Evolutionary conservation across 2,113 vertebrate genomes (phyloP), one percentile per base, ranked within the genome.

Genomic region (Microcebus tavaratra): DNA sequence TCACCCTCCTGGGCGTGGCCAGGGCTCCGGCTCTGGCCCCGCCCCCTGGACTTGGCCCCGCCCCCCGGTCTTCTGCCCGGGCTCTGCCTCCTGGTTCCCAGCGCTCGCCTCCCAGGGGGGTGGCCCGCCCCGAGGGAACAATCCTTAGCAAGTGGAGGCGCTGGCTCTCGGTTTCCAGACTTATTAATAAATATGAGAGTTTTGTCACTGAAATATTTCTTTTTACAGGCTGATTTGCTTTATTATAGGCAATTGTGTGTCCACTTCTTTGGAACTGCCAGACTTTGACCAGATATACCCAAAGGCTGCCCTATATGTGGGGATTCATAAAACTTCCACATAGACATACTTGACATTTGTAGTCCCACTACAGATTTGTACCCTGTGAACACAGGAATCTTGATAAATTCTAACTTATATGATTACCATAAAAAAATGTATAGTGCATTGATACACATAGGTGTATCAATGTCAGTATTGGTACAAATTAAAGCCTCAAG

Each of bases 11-110:
- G 17, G 50, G 15, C 29, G 48, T 36, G 75, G 23, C 83, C 53
- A 2, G 0, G 4, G 57, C 57, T 4, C 27, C 21, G 3, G 20
- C 4, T 2, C 3, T 68, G 50, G 27, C n/a, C 29, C 25, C 7
- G 36, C 53, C 25, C 29, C 15, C 15, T 18, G 8, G 1, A 6
- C 2, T 0, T 14, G 50, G 6, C 59, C 27, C 73, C 27, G 15
- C 73, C 72, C 2, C 42, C 6, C 7, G 0, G 15, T n/a, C 17
- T 78, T 53, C 29, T 1, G 13, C 39, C 48, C 1, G 5, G 21
- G 21, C 10, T 59, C 42, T 45, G n/a, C n/a, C 23, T 50, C 27
- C 78, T 25, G 29, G 45, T 84, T 88, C 53, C 48, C 59, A 17
- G 20, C 0, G 36, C 36, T 36, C 13, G 27, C 31, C 23, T 45